A percentile compares a stretch with the other conserved stretches of the same genome.
phyloP scores from a whole-genome alignment of 2,888 invertebrate genomes.

The Chouioia cunea region DNA sequence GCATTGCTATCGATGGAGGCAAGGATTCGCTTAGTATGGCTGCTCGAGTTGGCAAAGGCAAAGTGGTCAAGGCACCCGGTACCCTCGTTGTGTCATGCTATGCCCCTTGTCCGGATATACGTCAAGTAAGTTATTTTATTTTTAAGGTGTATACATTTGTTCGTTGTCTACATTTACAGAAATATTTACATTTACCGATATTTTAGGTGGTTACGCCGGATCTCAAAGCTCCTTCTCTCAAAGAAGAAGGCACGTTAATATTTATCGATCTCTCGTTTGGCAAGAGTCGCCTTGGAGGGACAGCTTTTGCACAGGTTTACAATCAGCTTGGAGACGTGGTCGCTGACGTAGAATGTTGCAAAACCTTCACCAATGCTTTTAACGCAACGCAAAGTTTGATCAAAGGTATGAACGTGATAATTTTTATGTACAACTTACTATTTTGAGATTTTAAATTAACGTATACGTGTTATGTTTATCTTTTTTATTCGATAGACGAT shows the following conservation, averaged over 20 bases:
- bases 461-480: too few relatives aligned
- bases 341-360: conserved; percentile 91
- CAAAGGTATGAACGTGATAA: conserved; percentile 73
- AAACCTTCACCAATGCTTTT: conserved; percentile 83
- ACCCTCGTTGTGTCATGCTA: conserved; percentile 96
- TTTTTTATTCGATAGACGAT: conserved; percentile 70
- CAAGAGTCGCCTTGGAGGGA: conserved; percentile 87
- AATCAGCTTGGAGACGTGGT: conserved; percentile 83
- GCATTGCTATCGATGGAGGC: conserved; percentile 94
- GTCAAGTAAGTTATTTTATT: conserved; percentile 67
- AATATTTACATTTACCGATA: background rate
- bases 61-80: conserved; percentile 83
- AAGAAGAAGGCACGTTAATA: conserved; percentile 77
- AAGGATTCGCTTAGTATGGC: conserved; percentile 99
- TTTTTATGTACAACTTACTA: background rate
- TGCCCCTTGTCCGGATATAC: conserved; percentile 93
- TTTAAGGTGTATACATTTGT: background rate
- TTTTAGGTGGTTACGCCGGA: conserved; percentile 87
- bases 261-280: conserved; percentile 84
- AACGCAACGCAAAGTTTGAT: conserved; percentile 87
- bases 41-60: conserved; percentile 79
- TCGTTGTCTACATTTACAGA: background rate
- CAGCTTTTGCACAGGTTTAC: conserved; percentile 92
- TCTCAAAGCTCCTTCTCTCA: conserved; percentile 77
- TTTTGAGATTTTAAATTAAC: background rate